Base-by-base conservation (phyloP, 2,113 vertebrate species). In the Pelmatolapia mariae region DNA sequence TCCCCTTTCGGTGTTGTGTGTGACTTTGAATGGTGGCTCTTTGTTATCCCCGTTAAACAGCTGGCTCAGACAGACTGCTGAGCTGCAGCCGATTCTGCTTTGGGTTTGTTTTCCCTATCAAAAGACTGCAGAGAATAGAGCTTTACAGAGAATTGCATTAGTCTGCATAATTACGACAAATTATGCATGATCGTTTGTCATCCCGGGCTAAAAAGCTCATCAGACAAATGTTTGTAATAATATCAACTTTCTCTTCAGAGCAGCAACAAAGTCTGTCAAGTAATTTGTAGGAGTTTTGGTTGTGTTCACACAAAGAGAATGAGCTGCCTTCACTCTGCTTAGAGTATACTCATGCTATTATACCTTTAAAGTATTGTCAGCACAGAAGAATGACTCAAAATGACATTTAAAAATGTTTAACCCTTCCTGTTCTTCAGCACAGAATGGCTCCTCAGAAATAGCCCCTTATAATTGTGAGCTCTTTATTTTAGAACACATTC, bases 161-260 rank as follows among this genome's bases (percentile, higher is more conserved):
- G 87, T 87, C 90, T 94, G 94, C 91, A 95, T 96, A 94, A 97
- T 96, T 92, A 94, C 86, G 89, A 79, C 83, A 88, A 91, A 95
- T 95, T 94, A 95, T 94, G 85, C 90, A 40, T 79, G 89, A 78
- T 92, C 85, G 81, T 95, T 91, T 93, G 89, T 90, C 92, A 87
- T 86, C 85, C 86, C 22, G 63, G n/a, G 81, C 90, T 89, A 90
- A 90, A 91, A 89, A 84, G 89, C 92, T 95, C 93, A 91, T 89
- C 89, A 89, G 86, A 93, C 83, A 89, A 94, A 96, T 95, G 94
- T 92, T 89, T 94, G 87, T 89, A 83, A 88, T 83, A 79, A 84
- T 82, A 89, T 87, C 56, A 59, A 89, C 84, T 79, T 81, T 81
- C 84, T 78, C 81, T 88, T 56, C 73, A 76, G 86, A 45, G 78